Evolutionary conservation across 2,888 invertebrate genomes (phyloP), one percentile per base, ranked within the genome.

Genomic region (Sericinus montela): DNA sequence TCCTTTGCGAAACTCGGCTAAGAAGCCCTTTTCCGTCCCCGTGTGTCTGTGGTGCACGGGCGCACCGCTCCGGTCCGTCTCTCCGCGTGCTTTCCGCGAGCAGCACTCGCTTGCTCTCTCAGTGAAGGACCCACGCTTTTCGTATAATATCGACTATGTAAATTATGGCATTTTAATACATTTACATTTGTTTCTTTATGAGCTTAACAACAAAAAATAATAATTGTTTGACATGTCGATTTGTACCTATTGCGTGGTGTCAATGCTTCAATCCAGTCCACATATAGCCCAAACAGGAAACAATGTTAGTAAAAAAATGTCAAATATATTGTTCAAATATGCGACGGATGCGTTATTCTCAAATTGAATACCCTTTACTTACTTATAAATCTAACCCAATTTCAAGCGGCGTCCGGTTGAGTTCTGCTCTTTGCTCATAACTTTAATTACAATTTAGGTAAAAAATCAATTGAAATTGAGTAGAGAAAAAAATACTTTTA

Each of bases 331-430:
- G 39, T 57, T 49, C 14, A 54, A 54, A 55, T 56, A 75, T 83
- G 87, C 87, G 87, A 87, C 87, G 87, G 87, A 84, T 81, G 85
- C 86, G 87, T 84, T 65, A 61, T 65, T 65, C 19, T 3, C 2
- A 62, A 59, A 58, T 55, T 54, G 49, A 52, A 55, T 52, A 48
- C 40, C 36, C 8, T 8, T 19, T 19, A 5, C 19, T 5, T 32
- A 53, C 44, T 45, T 49, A 38, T 47, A 41, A 40, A 32, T 51
- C 1, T n/a, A 41, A 46, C 16, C 41, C 44, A 47, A 45, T 51
- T 38, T 34, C 34, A 56, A 84, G 86, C 87, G 86, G 86, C 86
- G 86, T 86, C 85, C 81, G 80, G 84, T 80, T 69, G 76, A 76
- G 71, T 49, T 50, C 45, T 11, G 39, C 14, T 35, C 8, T 38